These are phyloP conservation scores for Stratiomys singularior DNA, from an alignment of 2,888 invertebrate genomes.

Conservation along the genomic window DNA sequence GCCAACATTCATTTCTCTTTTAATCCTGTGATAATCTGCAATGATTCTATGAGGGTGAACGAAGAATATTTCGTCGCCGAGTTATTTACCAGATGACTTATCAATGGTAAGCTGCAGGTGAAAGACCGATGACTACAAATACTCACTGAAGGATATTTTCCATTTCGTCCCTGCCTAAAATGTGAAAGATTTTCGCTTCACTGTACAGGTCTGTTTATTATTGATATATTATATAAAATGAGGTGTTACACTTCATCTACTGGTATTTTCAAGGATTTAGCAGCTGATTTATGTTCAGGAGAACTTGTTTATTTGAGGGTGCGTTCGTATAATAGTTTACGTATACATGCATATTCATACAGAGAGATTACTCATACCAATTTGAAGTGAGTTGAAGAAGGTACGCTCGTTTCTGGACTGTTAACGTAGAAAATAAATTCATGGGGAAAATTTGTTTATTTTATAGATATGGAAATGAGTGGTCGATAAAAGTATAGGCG, in stretches of 20 bases:
- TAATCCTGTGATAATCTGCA: conserved; percentile 24
- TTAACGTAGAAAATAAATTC: too few species aligned
- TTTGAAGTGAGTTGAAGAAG: too few species aligned
- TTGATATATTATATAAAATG: conserved; percentile 2
- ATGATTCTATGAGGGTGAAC: neutral
- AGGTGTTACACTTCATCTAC: neutral
- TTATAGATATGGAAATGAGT: too few species aligned
- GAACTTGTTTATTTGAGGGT: conserved; percentile 6
- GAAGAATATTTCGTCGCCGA: neutral
- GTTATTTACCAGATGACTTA: conserved; percentile 33
- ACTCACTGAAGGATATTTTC: too few species aligned
- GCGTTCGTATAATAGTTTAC: too few species aligned
- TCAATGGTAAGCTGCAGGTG: conserved; percentile 16
- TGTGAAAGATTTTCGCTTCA: too few species aligned
- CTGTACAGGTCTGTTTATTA: neutral
- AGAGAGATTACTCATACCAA: too few species aligned
- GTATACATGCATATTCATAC: too few species aligned
- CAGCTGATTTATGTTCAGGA: neutral
- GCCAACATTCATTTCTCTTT: conserved; percentile 2
- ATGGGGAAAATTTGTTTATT: too few species aligned
- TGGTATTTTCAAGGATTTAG: conserved; percentile 22
- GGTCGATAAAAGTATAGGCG: too few species aligned
- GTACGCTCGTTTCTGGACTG: too few species aligned
- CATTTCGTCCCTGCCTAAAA: too few species aligned
- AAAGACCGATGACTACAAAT: neutral